A percentile compares a stretch with the other conserved stretches of the same genome.
phyloP scores from a whole-genome alignment of 2,113 vertebrate species.

The Oxyura jamaicensis region DNA sequence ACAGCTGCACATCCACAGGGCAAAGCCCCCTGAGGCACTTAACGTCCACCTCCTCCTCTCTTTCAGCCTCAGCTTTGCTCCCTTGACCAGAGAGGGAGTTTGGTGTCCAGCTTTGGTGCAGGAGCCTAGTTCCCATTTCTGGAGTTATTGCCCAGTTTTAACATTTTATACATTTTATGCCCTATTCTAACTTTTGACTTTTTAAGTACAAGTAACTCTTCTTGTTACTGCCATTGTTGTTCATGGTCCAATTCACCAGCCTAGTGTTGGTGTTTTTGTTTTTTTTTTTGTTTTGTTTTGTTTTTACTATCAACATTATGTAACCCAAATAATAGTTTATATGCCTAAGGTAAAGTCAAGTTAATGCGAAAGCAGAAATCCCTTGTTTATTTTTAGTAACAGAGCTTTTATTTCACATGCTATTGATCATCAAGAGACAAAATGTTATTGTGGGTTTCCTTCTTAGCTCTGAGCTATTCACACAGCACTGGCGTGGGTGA shows the following conservation, averaged over 20 bases:
- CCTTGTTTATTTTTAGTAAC: background rate
- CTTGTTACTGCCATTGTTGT: background rate
- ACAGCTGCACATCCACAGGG: background rate
- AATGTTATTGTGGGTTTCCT: background rate
- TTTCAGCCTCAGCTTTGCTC: rapidly evolving
- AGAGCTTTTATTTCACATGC: background rate
- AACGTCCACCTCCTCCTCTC: background rate
- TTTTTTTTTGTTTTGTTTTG: background rate
- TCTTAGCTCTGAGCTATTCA: background rate
- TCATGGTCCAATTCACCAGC: background rate
- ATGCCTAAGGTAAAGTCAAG: background rate
- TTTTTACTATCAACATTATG: background rate
- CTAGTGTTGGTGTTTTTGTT: background rate
- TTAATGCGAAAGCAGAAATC: background rate
- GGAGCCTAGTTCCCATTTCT: background rate
- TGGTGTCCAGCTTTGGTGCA: background rate
- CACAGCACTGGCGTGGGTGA: background rate
- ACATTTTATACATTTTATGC: background rate
- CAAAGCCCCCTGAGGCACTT: background rate
- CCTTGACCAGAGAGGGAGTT: background rate
- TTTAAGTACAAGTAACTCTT: background rate
- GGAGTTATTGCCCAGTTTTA: background rate
- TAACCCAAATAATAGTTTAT: background rate
- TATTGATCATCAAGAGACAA: background rate
- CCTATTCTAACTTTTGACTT: background rate